Percentiles rank a stretch among this genome's conserved stretches.
Evolutionary conservation across 2,113 vertebrate species (phyloP).

Genomic region (Centrocercus urophasianus): DNA sequence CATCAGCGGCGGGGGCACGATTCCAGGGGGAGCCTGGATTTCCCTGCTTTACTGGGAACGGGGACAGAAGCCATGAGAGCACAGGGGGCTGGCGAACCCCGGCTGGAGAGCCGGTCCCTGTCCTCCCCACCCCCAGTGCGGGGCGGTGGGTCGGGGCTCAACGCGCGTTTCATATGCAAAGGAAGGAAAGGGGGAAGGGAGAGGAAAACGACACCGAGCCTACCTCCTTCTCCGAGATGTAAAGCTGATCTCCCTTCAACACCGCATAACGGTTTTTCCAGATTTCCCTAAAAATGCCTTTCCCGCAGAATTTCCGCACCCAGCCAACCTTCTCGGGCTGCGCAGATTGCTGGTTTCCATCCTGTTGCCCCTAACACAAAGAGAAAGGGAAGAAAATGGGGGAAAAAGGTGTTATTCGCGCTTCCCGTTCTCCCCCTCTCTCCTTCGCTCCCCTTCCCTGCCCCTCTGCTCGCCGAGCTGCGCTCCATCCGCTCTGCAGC

Average conservation of each 20-base stretch:
- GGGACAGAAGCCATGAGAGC: rapidly evolving
- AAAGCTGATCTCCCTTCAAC: conserved; percentile 91
- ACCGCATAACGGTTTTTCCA: conserved; percentile 95
- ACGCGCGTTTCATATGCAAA: conserved; percentile 6
- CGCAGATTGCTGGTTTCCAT: conserved; percentile 78
- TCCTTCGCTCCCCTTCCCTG: background rate
- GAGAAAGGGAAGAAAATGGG: background rate
- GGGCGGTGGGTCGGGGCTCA: background rate
- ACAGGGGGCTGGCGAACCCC: background rate
- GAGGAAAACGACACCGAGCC: conserved; percentile 37
- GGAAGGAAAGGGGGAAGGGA: background rate
- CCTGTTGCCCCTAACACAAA: conserved; percentile 82
- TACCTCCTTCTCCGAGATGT: conserved; percentile 94
- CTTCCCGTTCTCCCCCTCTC: background rate
- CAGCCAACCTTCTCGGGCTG: conserved; percentile 93
- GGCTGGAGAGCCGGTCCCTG: background rate
- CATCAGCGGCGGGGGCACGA: background rate
- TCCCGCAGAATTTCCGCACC: conserved; percentile 95
- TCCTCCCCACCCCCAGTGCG: background rate
- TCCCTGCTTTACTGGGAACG: rapidly evolving
- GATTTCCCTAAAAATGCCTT: conserved; percentile 95
- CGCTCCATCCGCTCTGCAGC: background rate
- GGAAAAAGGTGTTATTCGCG: background rate
- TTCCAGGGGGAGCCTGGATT: background rate
- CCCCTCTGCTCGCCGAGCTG: background rate